Evolutionary conservation across 2,797 vertebrate genomes (phyloP), one percentile per base, ranked within the genome.

Genomic region (Syndactyla subalaris): DNA sequence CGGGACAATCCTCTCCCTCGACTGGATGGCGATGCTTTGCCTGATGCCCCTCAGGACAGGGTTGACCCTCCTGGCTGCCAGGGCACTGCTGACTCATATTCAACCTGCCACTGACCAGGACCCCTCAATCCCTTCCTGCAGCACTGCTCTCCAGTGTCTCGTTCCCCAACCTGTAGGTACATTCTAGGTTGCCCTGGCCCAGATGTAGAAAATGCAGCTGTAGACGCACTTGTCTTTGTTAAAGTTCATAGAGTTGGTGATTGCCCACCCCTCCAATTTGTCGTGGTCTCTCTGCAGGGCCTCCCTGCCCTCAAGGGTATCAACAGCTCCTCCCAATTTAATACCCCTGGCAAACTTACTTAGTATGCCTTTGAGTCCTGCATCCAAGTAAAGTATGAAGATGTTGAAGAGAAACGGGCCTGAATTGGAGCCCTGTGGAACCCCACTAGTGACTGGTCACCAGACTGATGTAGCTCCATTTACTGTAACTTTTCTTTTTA

Each of bases 1-100:
- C 0, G 0, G 49, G 22, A 49, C 36, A 71, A 57, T 55, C 36
- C 4, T 18, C 14, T 26, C 26, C 58, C 43, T 49, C 19, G 5
- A 7, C 14, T 0, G 0, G 27, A 27, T 38, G 32, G 19, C 1
- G 5, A 48, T 27, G n/a, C 32, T 34, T 9, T 51, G 8, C 36
- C 55, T 39, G 39, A 24, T 39, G 41, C 5, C 3, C n/a, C n/a
- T 16, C 34, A 66, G 45, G 52, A 58, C 59, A 51, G 1, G 4
- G 3, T 0, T 66, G 59, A 22, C 15, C 19, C 32, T 51, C 27
- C 51, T 43, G 75, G 38, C 45, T 58, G 59, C 23, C 67, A 51
- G 27, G 29, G 45, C 51, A 65, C 38, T 65, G 38, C 43, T 38
- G 32, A 10, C 23, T 51, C 16, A 21, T 7, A 21, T 11, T 10